These are phyloP conservation scores for Stegodyphus mimosarum DNA, from an alignment of 1,140 invertebrate genomes.

Conservation along the genomic window DNA sequence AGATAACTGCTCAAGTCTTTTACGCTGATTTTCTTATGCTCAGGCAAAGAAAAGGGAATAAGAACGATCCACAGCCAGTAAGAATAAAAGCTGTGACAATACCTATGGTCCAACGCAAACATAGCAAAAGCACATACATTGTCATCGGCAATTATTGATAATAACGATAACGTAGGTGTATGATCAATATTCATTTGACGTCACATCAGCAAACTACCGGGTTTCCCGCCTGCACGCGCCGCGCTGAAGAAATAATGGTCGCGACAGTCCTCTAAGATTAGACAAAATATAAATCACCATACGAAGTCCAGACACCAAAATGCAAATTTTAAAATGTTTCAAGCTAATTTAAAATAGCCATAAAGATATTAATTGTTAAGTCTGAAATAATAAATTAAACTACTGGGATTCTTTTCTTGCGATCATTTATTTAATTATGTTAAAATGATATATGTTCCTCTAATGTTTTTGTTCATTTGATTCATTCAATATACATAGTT, in stretches of 20 bases:
- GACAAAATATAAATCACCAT: not conserved
- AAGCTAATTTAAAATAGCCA: not conserved
- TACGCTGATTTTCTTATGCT: no score
- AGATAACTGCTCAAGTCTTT: no score
- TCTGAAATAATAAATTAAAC: not conserved
- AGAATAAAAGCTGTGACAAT: no score
- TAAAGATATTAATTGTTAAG: not conserved
- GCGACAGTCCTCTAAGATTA: not conserved
- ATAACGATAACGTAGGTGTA: conserved; percentile 36
- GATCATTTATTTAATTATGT: no score
- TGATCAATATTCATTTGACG: conserved; percentile 36
- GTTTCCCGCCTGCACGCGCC: not conserved
- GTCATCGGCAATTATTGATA: conserved; percentile 33
- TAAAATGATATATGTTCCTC: no score
- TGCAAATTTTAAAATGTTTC: not conserved
- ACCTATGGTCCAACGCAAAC: not conserved
- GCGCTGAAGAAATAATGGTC: not conserved
- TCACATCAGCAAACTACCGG: conserved; percentile 20
- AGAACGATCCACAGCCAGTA: no score
- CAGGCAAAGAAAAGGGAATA: no score
- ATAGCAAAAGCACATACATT: conserved; percentile 7
- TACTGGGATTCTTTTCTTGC: not conserved
- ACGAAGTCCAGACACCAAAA: not conserved
- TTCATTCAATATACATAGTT: no score
- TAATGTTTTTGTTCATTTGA: no score